Conservation (phyloP, 2,888 invertebrate species). For the Lasiommata megera region DNA sequence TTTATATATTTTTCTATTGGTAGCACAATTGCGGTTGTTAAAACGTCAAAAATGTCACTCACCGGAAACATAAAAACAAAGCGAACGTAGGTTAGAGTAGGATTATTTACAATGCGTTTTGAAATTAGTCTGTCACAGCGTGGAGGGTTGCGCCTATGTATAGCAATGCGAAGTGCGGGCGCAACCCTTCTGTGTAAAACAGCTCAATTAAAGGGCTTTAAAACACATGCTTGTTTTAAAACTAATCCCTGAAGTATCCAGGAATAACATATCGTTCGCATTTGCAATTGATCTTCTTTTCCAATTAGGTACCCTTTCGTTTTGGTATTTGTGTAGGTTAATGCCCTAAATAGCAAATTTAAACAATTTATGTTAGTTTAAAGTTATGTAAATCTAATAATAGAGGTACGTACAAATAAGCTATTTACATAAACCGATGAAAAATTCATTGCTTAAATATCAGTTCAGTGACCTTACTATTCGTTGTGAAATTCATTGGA, state of each 20-base stretch:
- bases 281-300: constrained; percentile 52
- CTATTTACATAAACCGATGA: too few species aligned
- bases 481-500: too few species aligned
- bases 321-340: too few species aligned
- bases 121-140: constrained; percentile 46
- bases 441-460: too few species aligned
- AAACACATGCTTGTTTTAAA: constrained; percentile 72
- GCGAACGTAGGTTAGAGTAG: constrained; percentile 53
- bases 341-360: too few species aligned
- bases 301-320: too few species aligned
- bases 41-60: constrained; percentile 54
- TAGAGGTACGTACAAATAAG: too few species aligned
- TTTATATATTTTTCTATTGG: constrained; percentile 29
- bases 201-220: constrained; percentile 68
- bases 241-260: constrained; percentile 56
- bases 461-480: too few species aligned
- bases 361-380: too few species aligned
- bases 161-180: constrained; percentile 61
- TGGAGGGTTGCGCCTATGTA: constrained; percentile 58
- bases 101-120: constrained; percentile 63
- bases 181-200: constrained; percentile 76
- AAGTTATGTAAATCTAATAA: too few species aligned
- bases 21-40: constrained; percentile 49
- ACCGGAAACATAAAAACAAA: constrained; percentile 71
- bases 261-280: constrained; percentile 58